Evolutionary conservation across 2,888 invertebrate genomes (phyloP).

Genomic region (Lepidocyrtoides sp.): DNA sequence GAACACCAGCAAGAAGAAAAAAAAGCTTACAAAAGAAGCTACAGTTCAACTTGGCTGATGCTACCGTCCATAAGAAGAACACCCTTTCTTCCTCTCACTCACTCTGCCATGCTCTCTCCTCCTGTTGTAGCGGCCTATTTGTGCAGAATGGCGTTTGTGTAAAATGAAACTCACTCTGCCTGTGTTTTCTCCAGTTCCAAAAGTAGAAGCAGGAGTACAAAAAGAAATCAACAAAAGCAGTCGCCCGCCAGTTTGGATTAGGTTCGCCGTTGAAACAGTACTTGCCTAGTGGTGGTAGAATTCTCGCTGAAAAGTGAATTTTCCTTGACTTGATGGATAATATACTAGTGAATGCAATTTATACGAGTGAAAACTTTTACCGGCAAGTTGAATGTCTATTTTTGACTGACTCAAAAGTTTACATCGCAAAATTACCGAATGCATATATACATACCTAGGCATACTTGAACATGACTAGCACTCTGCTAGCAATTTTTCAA

Average conservation of each 20-base stretch:
- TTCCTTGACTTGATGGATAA: neutral
- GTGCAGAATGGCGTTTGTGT: neutral
- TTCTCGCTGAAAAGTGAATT: neutral
- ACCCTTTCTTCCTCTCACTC: neutral
- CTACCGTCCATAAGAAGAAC: neutral
- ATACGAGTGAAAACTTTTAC: slow-evolving; percentile 30
- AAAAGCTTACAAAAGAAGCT: neutral
- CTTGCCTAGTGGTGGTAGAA: neutral
- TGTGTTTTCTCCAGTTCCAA: neutral
- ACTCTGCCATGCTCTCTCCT: neutral
- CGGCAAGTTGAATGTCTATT: slow-evolving; percentile 42
- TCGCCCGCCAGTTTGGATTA: slow-evolving; percentile 70
- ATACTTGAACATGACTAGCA: too few species aligned
- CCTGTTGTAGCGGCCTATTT: neutral
- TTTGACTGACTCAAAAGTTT: slow-evolving; percentile 42
- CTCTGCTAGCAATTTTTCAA: neutral
- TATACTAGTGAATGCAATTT: neutral
- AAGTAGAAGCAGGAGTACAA: slow-evolving; percentile 2
- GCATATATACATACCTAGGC: neutral
- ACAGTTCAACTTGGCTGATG: neutral
- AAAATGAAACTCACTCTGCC: neutral
- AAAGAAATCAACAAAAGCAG: slow-evolving; percentile 58
- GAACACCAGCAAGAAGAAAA: neutral
- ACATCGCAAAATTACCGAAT: neutral
- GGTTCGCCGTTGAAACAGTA: slow-evolving; percentile 51